phyloP scores from a whole-genome alignment of 2,113 vertebrate species.

The Emydura subglobosa region DNA sequence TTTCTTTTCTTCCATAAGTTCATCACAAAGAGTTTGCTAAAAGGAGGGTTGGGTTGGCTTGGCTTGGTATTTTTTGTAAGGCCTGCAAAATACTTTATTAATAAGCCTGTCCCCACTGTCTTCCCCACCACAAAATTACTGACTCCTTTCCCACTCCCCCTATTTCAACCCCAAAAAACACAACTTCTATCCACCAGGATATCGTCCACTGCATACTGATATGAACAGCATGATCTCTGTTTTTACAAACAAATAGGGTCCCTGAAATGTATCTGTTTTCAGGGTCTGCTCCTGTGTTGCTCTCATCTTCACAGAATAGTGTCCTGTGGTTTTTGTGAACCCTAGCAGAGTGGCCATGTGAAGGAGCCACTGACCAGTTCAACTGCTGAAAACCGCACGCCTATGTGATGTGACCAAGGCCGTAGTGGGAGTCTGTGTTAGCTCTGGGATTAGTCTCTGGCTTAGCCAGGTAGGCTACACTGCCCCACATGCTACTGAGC shows the following conservation, averaged over 20 bases:
- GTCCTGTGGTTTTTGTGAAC: not conserved
- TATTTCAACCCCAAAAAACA: not conserved
- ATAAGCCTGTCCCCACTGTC: not conserved
- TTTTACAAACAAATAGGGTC: not conserved
- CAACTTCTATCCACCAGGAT: not conserved
- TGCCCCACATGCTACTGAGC: rapidly evolving
- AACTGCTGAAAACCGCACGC: not conserved
- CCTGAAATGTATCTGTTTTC: not conserved
- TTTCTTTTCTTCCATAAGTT: not conserved
- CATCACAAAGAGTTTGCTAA: not conserved
- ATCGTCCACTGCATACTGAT: not conserved
- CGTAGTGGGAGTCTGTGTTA: not conserved
- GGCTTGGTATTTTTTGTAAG: not conserved
- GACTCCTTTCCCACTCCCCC: not conserved
- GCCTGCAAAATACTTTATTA: constrained; percentile 4
- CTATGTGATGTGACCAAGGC: not conserved
- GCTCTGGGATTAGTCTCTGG: not conserved
- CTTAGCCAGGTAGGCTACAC: not conserved
- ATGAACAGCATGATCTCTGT: not conserved
- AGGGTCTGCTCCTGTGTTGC: not conserved
- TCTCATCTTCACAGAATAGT: not conserved
- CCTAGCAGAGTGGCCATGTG: not conserved
- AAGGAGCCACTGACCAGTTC: not conserved
- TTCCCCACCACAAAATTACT: not conserved
- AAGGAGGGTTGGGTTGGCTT: not conserved